phyloP scores from a whole-genome alignment of 2,888 invertebrate species.

The Sepioteuthis lessoniana region DNA sequence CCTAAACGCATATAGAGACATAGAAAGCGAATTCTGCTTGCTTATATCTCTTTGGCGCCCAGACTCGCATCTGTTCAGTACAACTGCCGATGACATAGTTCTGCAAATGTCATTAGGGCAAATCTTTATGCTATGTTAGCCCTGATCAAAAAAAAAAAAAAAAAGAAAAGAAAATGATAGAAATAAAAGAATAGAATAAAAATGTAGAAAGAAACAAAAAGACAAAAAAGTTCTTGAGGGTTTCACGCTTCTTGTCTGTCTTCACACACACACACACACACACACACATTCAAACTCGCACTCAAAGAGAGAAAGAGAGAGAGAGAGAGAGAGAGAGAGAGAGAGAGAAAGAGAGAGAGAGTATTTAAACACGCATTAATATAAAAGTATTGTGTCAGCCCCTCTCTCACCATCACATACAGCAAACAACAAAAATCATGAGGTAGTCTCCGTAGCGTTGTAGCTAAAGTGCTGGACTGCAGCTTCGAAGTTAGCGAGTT shows the following conservation, averaged over 20 bases:
- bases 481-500: too few relatives aligned
- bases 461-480: too few relatives aligned
- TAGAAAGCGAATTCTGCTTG: neutral
- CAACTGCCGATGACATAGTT: neutral
- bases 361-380: neutral
- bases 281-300: neutral
- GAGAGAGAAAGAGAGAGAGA: too few relatives aligned
- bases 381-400: too few relatives aligned
- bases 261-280: neutral
- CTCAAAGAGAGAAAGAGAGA: too few relatives aligned
- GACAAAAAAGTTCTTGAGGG: neutral
- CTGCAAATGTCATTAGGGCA: conserved; percentile 33
- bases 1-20: neutral
- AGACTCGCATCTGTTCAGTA: conserved; percentile 20
- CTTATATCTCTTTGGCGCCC: neutral
- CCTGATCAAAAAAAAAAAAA: neutral
- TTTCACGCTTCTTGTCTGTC: neutral
- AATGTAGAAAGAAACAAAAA: too few relatives aligned
- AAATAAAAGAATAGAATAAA: neutral
- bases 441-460: too few relatives aligned
- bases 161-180: neutral
- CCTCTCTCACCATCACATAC: too few relatives aligned
- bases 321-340: too few relatives aligned
- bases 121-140: neutral
- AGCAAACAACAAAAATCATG: too few relatives aligned